phyloP scores from a whole-genome alignment of 2,113 vertebrate species.

The Psilopogon haemacephalus region DNA sequence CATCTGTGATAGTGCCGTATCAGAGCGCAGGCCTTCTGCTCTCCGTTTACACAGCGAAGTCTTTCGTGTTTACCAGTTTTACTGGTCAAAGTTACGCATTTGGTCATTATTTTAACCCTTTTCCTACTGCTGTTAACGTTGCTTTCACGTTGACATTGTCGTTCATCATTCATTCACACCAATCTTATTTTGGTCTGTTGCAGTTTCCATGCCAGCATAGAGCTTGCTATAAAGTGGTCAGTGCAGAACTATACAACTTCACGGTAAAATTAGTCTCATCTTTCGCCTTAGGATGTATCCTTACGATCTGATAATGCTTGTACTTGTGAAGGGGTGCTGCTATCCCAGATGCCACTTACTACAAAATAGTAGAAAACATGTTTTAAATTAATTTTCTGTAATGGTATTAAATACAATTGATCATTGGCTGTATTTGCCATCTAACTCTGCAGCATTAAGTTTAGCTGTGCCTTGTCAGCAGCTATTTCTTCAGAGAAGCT shows the following conservation, averaged over 20 bases:
- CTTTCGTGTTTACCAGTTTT: neutral
- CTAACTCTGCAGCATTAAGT: neutral
- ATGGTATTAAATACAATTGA: neutral
- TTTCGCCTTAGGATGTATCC: neutral
- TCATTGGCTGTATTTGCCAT: neutral
- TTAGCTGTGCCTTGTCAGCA: rapidly evolving
- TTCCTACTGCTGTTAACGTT: neutral
- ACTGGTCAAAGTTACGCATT: neutral
- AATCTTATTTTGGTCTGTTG: neutral
- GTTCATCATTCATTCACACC: neutral
- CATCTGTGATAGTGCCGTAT: neutral
- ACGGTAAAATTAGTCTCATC: neutral
- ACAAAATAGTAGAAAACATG: neutral
- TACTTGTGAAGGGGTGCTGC: neutral
- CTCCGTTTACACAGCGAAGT: neutral
- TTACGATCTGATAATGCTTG: neutral
- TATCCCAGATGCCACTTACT: neutral
- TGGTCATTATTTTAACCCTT: neutral
- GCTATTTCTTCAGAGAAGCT: neutral
- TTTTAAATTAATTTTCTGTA: neutral
- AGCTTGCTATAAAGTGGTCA: neutral
- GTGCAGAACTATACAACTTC: neutral
- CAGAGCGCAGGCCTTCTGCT: neutral
- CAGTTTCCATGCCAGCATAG: neutral
- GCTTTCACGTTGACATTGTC: neutral